These are phyloP conservation scores for Drosophila pseudotakahashii DNA, from an alignment of 2,888 invertebrate species.

Conservation along the genomic window DNA sequence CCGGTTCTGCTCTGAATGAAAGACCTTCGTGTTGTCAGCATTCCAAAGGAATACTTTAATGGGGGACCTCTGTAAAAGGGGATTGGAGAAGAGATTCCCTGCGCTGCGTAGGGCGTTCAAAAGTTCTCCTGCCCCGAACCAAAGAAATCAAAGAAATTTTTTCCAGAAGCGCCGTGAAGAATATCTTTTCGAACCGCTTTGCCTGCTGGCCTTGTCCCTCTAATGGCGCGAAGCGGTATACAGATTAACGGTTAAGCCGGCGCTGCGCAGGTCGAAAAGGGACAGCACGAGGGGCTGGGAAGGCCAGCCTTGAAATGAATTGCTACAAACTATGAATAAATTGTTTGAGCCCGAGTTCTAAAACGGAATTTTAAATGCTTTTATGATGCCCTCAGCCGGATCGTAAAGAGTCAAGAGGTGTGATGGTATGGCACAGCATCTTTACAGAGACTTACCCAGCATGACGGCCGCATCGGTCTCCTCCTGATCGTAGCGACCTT, in stretches of 20 bases:
- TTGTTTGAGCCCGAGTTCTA: constrained; percentile 33
- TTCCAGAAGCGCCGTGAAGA: constrained; percentile 58
- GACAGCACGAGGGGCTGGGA: constrained; percentile 41
- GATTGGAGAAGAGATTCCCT: too few species aligned
- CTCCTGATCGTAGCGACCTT: constrained; percentile 95
- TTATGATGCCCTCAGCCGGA: constrained; percentile 22
- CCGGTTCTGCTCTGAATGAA: constrained; percentile 43
- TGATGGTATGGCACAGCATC: constrained; percentile 26
- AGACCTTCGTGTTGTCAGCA: constrained; percentile 31
- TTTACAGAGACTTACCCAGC: constrained; percentile 88
- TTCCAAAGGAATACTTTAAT: constrained; percentile 30
- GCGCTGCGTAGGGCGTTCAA: constrained; percentile 16
- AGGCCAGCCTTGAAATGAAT: constrained; percentile 72
- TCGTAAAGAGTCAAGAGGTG: constrained; percentile 63
- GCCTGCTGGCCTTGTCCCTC: constrained; percentile 29
- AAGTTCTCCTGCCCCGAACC: constrained; percentile 18
- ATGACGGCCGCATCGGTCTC: constrained; percentile 99
- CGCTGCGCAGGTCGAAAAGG: constrained; percentile 39
- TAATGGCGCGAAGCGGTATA: constrained; percentile 69
- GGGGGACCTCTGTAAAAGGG: not conserved
- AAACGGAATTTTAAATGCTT: constrained; percentile 15
- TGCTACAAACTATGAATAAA: constrained; percentile 63
- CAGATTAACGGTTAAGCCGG: constrained; percentile 73
- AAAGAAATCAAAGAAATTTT: constrained; percentile 29
- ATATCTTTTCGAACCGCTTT: constrained; percentile 21